These are phyloP conservation scores for Zaprionus bogoriensis DNA, from an alignment of 2,888 invertebrate genomes.

Conservation along the genomic window DNA sequence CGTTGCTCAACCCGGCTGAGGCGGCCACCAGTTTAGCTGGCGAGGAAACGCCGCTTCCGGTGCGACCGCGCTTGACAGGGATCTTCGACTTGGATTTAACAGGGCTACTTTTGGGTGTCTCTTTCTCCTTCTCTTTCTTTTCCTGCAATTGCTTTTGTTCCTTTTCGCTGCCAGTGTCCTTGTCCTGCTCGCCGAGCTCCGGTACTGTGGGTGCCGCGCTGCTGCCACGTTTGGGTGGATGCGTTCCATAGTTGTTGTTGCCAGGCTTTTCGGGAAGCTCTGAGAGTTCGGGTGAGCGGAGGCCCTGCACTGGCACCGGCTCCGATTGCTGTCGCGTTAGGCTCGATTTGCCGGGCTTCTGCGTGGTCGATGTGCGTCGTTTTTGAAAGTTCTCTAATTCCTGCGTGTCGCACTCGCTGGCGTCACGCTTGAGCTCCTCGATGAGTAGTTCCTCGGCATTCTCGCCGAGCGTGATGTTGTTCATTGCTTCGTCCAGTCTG, in stretches of 20 bases:
- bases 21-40: slow-evolving; percentile 81
- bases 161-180: slow-evolving; percentile 72
- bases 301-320: slow-evolving; percentile 76
- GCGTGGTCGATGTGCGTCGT: slow-evolving; percentile 73
- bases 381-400: slow-evolving; percentile 72
- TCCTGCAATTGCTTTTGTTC: slow-evolving; percentile 47
- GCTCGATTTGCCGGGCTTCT: slow-evolving; percentile 50
- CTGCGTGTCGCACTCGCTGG: slow-evolving; percentile 71
- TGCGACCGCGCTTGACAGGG: slow-evolving; percentile 78
- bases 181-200: slow-evolving; percentile 70
- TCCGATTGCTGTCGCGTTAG: slow-evolving; percentile 82
- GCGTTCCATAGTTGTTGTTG: slow-evolving; percentile 79
- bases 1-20: slow-evolving; percentile 47
- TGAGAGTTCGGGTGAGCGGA: slow-evolving; percentile 24
- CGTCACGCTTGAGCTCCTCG: slow-evolving; percentile 80
- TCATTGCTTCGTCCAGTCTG: slow-evolving; percentile 79
- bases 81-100: slow-evolving; percentile 82
- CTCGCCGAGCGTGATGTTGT: slow-evolving; percentile 79
- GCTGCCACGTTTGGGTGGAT: slow-evolving; percentile 79
- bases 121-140: slow-evolving; percentile 41
- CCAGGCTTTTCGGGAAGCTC: slow-evolving; percentile 37
- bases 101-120: slow-evolving; percentile 79
- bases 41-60: slow-evolving; percentile 78
- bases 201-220: slow-evolving; percentile 35
- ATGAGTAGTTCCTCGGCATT: slow-evolving; percentile 82